Conservation (phyloP, 2,888 invertebrate genomes). For the Deilephila elpenor region DNA sequence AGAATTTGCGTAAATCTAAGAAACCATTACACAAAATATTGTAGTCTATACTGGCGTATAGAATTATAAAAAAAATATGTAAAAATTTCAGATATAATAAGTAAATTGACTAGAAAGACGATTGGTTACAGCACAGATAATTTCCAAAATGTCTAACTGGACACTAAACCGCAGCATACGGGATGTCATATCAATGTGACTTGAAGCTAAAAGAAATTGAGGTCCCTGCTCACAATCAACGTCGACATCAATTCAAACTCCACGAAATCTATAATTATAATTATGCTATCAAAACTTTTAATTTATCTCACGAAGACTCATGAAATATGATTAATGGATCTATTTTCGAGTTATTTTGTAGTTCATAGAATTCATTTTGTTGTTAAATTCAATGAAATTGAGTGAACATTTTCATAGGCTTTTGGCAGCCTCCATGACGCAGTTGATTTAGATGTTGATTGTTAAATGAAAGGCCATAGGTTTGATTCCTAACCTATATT, state of each 20-base stretch:
- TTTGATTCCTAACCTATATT: no score
- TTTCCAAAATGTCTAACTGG: neutral
- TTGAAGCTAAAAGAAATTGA: neutral
- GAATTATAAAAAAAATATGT: no score
- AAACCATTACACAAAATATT: no score
- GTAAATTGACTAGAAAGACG: neutral
- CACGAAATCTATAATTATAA: neutral
- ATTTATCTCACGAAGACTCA: neutral
- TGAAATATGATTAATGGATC: neutral
- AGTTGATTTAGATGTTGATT: no score
- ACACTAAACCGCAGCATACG: neutral
- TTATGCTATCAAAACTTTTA: constrained; percentile 13
- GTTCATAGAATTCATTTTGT: no score
- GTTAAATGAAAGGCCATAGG: no score
- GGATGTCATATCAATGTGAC: constrained; percentile 22
- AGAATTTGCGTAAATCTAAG: no score
- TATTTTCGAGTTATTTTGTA: neutral
- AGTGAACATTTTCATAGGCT: neutral
- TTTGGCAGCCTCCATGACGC: no score
- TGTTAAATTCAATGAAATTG: neutral
- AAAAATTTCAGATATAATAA: no score
- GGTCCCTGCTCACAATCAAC: constrained; percentile 6
- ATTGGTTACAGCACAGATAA: neutral
- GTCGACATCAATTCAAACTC: neutral
- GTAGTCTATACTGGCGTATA: no score